phyloP scores from a whole-genome alignment of 2,797 vertebrate species.

The Smutsia temminckii region DNA sequence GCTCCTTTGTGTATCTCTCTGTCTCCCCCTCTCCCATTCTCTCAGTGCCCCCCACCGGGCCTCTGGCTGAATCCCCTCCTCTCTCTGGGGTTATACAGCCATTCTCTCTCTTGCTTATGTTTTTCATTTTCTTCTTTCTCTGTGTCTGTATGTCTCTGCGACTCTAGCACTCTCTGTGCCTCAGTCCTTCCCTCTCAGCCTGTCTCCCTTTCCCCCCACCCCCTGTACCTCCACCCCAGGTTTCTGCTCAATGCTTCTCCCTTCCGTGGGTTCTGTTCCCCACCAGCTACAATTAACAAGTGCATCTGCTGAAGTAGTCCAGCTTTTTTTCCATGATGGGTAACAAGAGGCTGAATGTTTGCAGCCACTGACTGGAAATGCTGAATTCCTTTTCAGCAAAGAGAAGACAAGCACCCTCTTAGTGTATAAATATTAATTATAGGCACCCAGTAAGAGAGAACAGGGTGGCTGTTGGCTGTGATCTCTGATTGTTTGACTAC shows the following conservation, averaged over 20 bases:
- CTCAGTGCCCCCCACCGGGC: background rate
- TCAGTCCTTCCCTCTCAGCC: background rate
- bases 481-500: conserved; percentile 84
- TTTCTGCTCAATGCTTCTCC: background rate
- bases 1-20: too few relatives aligned
- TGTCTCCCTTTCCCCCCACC: background rate
- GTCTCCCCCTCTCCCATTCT: too few relatives aligned
- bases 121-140: background rate
- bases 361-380: conserved; percentile 71
- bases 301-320: conserved; percentile 52
- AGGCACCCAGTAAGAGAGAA: conserved; percentile 73
- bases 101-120: background rate
- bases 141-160: background rate
- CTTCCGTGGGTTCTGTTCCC: background rate
- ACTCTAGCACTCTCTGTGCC: background rate
- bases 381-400: conserved; percentile 75
- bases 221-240: background rate
- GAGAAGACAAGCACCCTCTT: conserved; percentile 69
- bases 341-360: conserved; percentile 78
- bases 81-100: background rate
- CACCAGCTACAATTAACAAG: conserved; percentile 61
- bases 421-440: conserved; percentile 85
- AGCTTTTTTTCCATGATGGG: conserved; percentile 62
- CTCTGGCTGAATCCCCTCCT: background rate
- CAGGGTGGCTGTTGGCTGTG: conserved; percentile 78